Evolutionary conservation across 2,888 invertebrate species (phyloP), one percentile per base, ranked within the genome.

Genomic region (Ctenicera cuprea): DNA sequence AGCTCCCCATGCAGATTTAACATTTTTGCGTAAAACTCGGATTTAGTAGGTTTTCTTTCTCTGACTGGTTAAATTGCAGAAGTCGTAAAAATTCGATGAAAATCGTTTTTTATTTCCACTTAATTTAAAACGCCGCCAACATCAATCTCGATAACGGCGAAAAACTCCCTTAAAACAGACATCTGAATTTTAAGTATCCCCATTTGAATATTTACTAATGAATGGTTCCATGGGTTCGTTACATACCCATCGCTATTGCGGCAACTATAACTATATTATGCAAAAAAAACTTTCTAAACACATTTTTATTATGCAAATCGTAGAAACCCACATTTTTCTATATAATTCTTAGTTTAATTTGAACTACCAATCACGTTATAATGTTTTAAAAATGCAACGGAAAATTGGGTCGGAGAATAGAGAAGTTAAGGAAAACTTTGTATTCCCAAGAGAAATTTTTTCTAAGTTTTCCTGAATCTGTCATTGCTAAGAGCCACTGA

Each of bases 31-130:
- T 30, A 37, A 57, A 33, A 37, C 30, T 18, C 4, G 57, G 18
- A 57, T 57, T 57, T 33, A 16, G 33, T 33, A 18, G 3, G 5
- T n/a, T 14, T 33, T 33, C 16, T 57, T 57, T 57, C 5, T 37
- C 33, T 57, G 57, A 30, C 57, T 18, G 33, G 37, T 57, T 37
- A 33, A 57, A 57, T 57, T 57, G 57, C 14, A 37, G 16, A 57
- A 18, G 33, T 18, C 57, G 57, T 57, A 57, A 57, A 50, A 33
- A 57, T 57, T 57, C 57, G 57, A 14, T 37, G 57, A 33, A 30
- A 30, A 57, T 57, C 57, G 57, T 57, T 57, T 57, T 57, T 57
- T 57, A 57, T 57, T 57, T 57, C 57, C 57, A 18, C 57, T 57
- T 57, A 57, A 57, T 57, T 57, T 57, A 57, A 57, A 57, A 14